A percentile compares a stretch with the other conserved stretches of the same genome.
Conservation (phyloP, 2,797 vertebrate genomes). For the Acanthurus tractus region DNA sequence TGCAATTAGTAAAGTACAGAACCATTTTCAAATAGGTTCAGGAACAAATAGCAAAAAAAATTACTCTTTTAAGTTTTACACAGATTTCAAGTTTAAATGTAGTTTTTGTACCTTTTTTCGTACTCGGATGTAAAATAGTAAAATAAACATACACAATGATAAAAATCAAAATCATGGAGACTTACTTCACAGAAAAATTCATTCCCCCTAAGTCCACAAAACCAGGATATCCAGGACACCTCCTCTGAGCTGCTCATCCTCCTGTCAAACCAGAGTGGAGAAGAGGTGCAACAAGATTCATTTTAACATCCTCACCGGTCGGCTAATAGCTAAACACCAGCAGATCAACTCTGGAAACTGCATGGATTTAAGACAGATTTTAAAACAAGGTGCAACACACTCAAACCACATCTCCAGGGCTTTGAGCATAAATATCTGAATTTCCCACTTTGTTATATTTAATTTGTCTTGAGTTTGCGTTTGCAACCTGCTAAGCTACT, state of each 20-base stretch:
- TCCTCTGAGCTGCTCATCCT: constrained; percentile 97
- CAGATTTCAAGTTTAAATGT: no score
- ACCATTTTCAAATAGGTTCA: no score
- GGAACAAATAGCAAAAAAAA: no score
- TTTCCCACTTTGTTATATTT: neutral
- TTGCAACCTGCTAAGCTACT: neutral
- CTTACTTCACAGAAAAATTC: constrained; percentile 95
- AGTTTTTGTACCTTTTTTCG: no score
- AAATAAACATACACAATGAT: no score
- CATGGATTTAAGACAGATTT: no score
- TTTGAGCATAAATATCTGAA: neutral
- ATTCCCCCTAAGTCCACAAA: constrained; percentile 94
- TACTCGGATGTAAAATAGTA: no score
- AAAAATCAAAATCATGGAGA: no score
- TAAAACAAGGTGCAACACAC: no score
- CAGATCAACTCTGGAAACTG: neutral
- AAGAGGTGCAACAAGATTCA: neutral
- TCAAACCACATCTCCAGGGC: rapidly evolving
- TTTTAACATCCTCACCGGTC: neutral
- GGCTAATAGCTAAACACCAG: neutral
- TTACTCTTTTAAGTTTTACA: no score
- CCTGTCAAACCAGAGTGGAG: neutral
- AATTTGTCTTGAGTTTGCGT: neutral
- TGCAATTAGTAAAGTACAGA: no score
- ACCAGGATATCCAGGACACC: constrained; percentile 98